Percentiles rank a stretch among this genome's conserved stretches.
These are phyloP conservation scores for Volucella inanis DNA, from an alignment of 2,888 invertebrate genomes.

Conservation along the genomic window DNA sequence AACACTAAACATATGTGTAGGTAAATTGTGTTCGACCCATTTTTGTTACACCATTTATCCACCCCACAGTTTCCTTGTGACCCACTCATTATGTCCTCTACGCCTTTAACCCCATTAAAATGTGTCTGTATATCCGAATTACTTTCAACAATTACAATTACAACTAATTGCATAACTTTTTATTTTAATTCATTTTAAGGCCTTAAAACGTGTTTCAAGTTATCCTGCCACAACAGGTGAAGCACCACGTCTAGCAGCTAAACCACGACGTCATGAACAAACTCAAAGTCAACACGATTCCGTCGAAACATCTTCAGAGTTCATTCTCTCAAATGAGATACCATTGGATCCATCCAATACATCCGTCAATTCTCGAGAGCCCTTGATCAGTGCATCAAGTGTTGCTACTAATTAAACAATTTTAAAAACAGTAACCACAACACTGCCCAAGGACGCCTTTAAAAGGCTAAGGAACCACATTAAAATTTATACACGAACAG, in stretches of 20 bases:
- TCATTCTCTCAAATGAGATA: slow-evolving; percentile 79
- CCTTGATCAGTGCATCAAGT: slow-evolving; percentile 84
- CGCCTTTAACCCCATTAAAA: no score
- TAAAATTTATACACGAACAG: slow-evolving; percentile 35
- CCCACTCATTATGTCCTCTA: no score
- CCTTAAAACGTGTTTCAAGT: slow-evolving; percentile 88
- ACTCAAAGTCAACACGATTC: slow-evolving; percentile 87
- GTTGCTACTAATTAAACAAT: slow-evolving; percentile 61
- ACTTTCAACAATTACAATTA: not conserved
- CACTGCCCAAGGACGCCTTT: slow-evolving; percentile 38
- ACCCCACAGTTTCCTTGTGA: no score
- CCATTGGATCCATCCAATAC: slow-evolving; percentile 81
- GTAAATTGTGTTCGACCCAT: no score
- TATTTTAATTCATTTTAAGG: slow-evolving; percentile 79
- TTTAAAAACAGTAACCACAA: slow-evolving; percentile 16
- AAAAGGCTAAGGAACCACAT: slow-evolving; percentile 19
- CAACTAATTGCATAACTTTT: not conserved
- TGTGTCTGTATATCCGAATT: not conserved
- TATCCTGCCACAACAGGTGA: slow-evolving; percentile 85
- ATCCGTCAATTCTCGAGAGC: slow-evolving; percentile 85
- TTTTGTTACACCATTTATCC: no score
- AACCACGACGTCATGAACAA: slow-evolving; percentile 85
- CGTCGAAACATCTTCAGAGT: slow-evolving; percentile 83
- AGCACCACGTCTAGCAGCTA: slow-evolving; percentile 78
- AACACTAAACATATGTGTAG: no score